A percentile compares a stretch with the other conserved stretches of the same genome.
Evolutionary conservation across 2,113 vertebrate genomes (phyloP).

Genomic region (Myiozetetes cayanensis): DNA sequence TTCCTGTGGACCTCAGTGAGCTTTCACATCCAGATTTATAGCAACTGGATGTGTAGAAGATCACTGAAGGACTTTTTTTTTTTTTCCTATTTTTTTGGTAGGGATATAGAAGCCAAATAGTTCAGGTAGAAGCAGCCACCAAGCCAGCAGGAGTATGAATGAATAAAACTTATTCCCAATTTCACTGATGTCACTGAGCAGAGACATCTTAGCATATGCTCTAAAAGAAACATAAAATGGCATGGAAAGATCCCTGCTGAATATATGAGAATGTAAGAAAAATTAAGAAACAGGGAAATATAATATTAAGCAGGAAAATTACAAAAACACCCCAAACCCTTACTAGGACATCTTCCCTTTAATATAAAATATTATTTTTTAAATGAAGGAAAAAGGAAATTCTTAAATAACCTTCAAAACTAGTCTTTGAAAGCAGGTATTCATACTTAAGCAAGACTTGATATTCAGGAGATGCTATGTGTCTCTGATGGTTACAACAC

Average conservation of each 20-base stretch:
- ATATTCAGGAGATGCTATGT: neutral
- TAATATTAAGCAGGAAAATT: constrained; percentile 25
- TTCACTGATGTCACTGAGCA: neutral
- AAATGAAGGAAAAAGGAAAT: constrained; percentile 24
- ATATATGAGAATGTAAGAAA: neutral
- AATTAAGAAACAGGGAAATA: neutral
- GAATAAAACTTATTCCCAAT: neutral
- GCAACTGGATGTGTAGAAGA: neutral
- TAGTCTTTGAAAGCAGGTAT: neutral
- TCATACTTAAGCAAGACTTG: neutral
- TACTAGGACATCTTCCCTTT: constrained; percentile 30
- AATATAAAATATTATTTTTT: constrained; percentile 23
- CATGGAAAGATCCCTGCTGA: neutral
- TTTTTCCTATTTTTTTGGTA: neutral
- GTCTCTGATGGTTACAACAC: neutral
- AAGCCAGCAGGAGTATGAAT: neutral
- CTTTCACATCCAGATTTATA: neutral
- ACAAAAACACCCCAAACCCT: neutral
- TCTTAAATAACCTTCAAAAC: constrained; percentile 10
- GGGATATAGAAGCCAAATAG: neutral
- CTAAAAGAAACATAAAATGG: constrained; percentile 1
- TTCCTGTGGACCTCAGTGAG: neutral
- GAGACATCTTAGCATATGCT: neutral
- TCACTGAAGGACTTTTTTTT: neutral
- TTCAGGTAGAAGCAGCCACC: neutral